Percentiles rank a stretch among this genome's conserved stretches.
These are phyloP conservation scores for Pangasius macronema DNA, from an alignment of 2,797 vertebrate genomes.

Conservation along the genomic window DNA sequence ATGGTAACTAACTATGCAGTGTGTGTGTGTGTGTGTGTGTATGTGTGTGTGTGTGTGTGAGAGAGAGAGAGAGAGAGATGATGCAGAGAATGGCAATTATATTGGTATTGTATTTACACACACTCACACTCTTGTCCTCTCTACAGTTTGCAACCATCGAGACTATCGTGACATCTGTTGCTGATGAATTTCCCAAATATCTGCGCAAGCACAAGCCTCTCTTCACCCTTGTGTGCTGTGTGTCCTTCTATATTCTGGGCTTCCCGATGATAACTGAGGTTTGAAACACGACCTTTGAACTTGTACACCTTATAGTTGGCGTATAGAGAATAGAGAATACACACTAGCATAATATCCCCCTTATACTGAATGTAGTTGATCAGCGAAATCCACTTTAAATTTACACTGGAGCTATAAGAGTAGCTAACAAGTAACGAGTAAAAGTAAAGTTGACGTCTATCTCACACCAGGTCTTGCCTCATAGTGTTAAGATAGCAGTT, in stretches of 20 bases:
- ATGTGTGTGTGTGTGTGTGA: conserved; percentile 1
- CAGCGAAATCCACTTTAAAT: background rate
- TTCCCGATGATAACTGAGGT: conserved; percentile 99
- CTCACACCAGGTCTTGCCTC: background rate
- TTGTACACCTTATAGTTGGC: background rate
- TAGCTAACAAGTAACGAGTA: background rate
- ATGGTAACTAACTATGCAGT: conserved; percentile 83
- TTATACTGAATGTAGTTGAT: background rate
- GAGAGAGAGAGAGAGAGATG: background rate
- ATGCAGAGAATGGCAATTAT: background rate
- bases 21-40: conserved; percentile 37
- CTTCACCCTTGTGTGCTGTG: conserved; percentile 92
- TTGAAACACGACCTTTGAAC: conserved; percentile 17
- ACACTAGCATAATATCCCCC: background rate
- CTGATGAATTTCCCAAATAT: conserved; percentile 94
- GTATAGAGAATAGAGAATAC: background rate
- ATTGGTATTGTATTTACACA: conserved; percentile 16
- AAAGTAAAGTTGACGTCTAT: background rate
- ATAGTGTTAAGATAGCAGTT: background rate
- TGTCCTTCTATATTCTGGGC: conserved; percentile 90
- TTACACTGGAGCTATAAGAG: background rate
- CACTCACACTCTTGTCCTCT: conserved; percentile 8
- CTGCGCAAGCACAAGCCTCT: conserved; percentile 90
- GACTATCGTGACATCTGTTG: conserved; percentile 96
- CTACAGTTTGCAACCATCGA: conserved; percentile 95